These are phyloP conservation scores for Pachliopta kotzebuea DNA, from an alignment of 2,888 invertebrate species.

Conservation along the genomic window DNA sequence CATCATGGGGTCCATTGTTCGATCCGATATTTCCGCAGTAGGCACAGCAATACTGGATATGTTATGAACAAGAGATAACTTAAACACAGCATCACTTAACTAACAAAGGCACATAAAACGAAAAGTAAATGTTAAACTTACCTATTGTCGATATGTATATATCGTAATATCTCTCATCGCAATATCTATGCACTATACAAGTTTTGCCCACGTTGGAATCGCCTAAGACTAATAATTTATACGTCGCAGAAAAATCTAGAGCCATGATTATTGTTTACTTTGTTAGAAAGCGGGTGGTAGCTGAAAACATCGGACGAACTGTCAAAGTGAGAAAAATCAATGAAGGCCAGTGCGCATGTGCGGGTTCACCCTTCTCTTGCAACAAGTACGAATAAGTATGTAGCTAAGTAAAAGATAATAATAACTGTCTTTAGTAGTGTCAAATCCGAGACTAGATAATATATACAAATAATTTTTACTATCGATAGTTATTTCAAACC, in stretches of 20 bases:
- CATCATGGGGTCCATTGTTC: slow-evolving; percentile 47
- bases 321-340: slow-evolving; percentile 78
- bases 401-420: neutral
- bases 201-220: slow-evolving; percentile 96
- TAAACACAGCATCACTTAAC: slow-evolving; percentile 57
- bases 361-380: slow-evolving; percentile 51
- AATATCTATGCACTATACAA: slow-evolving; percentile 93
- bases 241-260: slow-evolving; percentile 92
- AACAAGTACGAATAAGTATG: slow-evolving; percentile 62
- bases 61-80: slow-evolving; percentile 48
- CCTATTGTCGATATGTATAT: slow-evolving; percentile 95
- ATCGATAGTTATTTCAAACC: too few relatives aligned
- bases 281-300: slow-evolving; percentile 60
- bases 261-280: slow-evolving; percentile 84
- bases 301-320: slow-evolving; percentile 73
- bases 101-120: slow-evolving; percentile 65
- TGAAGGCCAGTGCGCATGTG: slow-evolving; percentile 70
- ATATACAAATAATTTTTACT: too few relatives aligned
- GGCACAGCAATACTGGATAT: slow-evolving; percentile 49
- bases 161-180: slow-evolving; percentile 94
- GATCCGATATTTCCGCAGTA: slow-evolving; percentile 45
- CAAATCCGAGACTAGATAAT: neutral
- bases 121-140: slow-evolving; percentile 77
- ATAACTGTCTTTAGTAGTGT: slow-evolving; percentile 17
- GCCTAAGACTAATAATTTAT: slow-evolving; percentile 92